phyloP scores from a whole-genome alignment of 2,888 invertebrate species.

The Epinotia brunnichana region DNA sequence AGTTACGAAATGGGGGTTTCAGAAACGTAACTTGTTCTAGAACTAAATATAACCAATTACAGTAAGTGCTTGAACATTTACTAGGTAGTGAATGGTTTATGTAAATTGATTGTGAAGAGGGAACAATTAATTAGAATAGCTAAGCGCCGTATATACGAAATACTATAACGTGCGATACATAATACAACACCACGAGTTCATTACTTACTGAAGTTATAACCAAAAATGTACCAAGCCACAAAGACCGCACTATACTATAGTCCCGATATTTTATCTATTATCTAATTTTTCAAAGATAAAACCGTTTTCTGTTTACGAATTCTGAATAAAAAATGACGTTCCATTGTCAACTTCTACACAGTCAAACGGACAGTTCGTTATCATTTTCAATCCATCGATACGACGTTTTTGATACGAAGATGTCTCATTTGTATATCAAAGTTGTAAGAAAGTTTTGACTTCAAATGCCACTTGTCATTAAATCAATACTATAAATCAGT shows the following conservation, averaged over 20 bases:
- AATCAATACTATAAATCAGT: constrained; percentile 75
- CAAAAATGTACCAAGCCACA: constrained; percentile 18
- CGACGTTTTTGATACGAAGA: constrained; percentile 54
- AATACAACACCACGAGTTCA: too few species aligned
- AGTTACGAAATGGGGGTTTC: too few species aligned
- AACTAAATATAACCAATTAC: too few species aligned
- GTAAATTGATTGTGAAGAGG: not conserved
- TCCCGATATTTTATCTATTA: constrained; percentile 67
- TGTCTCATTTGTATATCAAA: constrained; percentile 45
- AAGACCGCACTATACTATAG: constrained; percentile 36
- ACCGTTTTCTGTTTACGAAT: constrained; percentile 53
- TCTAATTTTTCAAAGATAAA: constrained; percentile 76
- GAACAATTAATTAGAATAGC: not conserved
- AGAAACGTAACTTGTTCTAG: too few species aligned
- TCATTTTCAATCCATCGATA: constrained; percentile 49
- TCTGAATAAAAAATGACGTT: constrained; percentile 43
- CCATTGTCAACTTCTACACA: constrained; percentile 39
- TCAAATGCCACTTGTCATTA: constrained; percentile 65
- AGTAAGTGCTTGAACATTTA: too few species aligned
- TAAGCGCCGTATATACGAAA: not conserved
- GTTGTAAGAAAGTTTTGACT: constrained; percentile 43
- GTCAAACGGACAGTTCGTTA: constrained; percentile 8
- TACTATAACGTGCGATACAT: not conserved
- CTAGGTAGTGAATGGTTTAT: not conserved
- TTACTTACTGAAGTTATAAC: not conserved